A percentile compares a stretch with the other conserved stretches of the same genome.
Conservation (phyloP, 2,113 vertebrate species). For the Brienomyrus brachyistius region DNA sequence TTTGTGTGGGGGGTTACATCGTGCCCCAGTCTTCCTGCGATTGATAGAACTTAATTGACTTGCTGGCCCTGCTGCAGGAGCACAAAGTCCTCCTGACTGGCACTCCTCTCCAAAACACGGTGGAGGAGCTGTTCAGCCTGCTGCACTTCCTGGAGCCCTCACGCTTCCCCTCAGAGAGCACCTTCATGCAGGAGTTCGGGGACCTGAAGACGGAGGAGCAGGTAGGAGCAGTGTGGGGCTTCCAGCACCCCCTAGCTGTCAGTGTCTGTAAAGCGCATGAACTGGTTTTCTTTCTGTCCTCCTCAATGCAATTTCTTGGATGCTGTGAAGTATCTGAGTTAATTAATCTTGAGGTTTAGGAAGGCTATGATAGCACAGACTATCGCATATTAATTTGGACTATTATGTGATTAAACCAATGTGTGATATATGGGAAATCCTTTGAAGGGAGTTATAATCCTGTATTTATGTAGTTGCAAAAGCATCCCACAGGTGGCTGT, state of each 20-base stretch:
- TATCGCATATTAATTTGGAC: neutral
- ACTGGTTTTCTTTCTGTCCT: neutral
- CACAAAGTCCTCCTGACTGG: slow-evolving; percentile 94
- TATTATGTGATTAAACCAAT: neutral
- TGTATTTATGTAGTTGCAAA: neutral
- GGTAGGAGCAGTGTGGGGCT: slow-evolving; percentile 44
- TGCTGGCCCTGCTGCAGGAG: slow-evolving; percentile 58
- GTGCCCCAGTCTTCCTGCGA: neutral
- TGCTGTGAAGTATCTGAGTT: neutral
- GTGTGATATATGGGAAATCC: neutral
- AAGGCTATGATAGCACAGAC: neutral
- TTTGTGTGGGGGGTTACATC: neutral
- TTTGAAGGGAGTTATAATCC: neutral
- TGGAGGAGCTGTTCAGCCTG: slow-evolving; percentile 94
- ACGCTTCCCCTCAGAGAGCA: slow-evolving; percentile 86
- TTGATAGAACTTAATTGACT: neutral
- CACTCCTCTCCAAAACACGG: slow-evolving; percentile 94
- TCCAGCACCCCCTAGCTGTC: neutral
- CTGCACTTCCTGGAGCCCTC: slow-evolving; percentile 92
- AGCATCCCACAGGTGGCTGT: neutral
- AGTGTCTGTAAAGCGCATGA: neutral
- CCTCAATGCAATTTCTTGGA: neutral
- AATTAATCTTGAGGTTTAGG: neutral
- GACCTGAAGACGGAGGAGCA: slow-evolving; percentile 96
- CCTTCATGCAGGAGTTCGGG: slow-evolving; percentile 97